phyloP scores from a whole-genome alignment of 2,888 invertebrate genomes.

The Syrphus vitripennis region DNA sequence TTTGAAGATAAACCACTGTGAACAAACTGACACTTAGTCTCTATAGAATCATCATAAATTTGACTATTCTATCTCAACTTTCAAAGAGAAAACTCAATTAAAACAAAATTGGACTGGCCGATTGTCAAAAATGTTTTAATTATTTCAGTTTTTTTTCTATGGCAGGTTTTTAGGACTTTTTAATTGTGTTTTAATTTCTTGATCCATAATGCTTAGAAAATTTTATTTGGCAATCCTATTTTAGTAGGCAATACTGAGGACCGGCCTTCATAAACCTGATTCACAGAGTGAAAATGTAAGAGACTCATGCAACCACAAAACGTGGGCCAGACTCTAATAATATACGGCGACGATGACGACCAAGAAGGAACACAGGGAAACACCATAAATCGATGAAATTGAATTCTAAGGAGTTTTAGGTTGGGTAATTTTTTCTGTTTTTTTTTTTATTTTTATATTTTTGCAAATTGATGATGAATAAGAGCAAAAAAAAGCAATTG shows the following conservation, averaged over 20 bases:
- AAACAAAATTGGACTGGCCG: no score
- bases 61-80: no score
- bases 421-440: not conserved
- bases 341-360: not conserved
- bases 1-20: no score
- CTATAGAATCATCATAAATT: no score
- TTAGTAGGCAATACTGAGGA: not conserved
- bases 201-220: not conserved
- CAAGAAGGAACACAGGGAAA: slow-evolving; percentile 1
- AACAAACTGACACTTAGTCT: no score
- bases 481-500: slow-evolving; percentile 35
- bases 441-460: not conserved
- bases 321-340: slow-evolving; percentile 27
- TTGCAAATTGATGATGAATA: slow-evolving; percentile 53
- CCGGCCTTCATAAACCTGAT: slow-evolving; percentile 24
- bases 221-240: not conserved
- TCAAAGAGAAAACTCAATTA: no score
- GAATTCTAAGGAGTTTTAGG: slow-evolving; percentile 11
- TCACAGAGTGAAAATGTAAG: slow-evolving; percentile 29
- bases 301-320: slow-evolving; percentile 30
- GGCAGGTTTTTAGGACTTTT: not conserved
- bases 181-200: not conserved
- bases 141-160: no score
- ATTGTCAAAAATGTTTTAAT: no score
- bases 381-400: slow-evolving; percentile 49